Evolutionary conservation across 2,888 invertebrate genomes (phyloP).

Genomic region (Mechanitis messenoides): DNA sequence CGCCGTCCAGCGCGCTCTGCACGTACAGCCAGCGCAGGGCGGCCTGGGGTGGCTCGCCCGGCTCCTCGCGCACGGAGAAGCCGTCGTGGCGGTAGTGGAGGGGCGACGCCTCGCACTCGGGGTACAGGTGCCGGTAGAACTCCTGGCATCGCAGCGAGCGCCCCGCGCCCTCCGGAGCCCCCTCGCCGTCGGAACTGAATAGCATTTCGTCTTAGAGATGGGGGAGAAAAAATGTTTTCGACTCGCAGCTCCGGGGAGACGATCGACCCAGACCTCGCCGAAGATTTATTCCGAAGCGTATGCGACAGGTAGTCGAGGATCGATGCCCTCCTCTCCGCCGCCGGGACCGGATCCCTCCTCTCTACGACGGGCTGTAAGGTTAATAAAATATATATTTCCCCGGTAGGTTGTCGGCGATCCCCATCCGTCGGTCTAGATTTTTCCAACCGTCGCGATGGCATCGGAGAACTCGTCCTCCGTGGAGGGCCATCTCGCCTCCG

Average conservation of each 20-base stretch:
- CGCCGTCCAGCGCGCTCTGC: constrained; percentile 48
- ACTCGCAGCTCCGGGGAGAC: too few species aligned
- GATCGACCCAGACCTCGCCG: constrained; percentile 40
- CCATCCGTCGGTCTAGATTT: not conserved
- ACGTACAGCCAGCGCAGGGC: constrained; percentile 56
- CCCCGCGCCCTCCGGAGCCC: constrained; percentile 25
- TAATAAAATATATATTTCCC: constrained; percentile 5
- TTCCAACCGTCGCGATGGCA: constrained; percentile 72
- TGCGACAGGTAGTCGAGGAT: constrained; percentile 57
- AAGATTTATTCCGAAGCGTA: constrained; percentile 55
- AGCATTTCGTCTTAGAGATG: not conserved
- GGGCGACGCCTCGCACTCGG: constrained; percentile 36
- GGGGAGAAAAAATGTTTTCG: too few species aligned
- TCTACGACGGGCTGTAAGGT: constrained; percentile 64
- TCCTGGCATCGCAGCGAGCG: constrained; percentile 46
- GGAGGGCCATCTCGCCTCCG: constrained; percentile 55
- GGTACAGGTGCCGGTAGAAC: constrained; percentile 60
- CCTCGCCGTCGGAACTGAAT: constrained; percentile 27
- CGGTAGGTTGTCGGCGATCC: too few species aligned
- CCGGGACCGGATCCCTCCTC: constrained; percentile 65
- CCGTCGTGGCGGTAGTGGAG: constrained; percentile 51
- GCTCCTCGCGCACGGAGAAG: constrained; percentile 44
- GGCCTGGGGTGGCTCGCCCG: constrained; percentile 33
- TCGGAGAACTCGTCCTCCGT: constrained; percentile 76
- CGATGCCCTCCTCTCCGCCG: constrained; percentile 50